Base-by-base conservation (phyloP, 2,888 invertebrate species). In the Cephus sareptanus region DNA sequence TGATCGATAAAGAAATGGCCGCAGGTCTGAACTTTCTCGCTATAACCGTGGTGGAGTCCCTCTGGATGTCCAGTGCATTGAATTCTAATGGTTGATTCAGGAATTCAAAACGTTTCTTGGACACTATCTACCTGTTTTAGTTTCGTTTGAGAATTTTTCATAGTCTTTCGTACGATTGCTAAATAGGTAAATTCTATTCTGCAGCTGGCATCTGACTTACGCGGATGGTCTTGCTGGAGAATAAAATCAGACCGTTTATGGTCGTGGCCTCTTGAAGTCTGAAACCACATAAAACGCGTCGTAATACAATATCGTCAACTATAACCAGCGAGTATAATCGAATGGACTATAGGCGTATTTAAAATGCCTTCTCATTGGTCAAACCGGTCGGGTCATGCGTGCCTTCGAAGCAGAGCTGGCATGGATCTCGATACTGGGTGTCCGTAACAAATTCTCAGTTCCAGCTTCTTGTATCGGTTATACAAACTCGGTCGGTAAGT, bases 361-460 rank as follows among this genome's bases (percentile, higher is more conserved):
- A 68, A 81, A 78, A 75, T 70, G 74, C 76, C 75, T 34, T 75
- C 74, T 82, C 81, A 78, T 81, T 75, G 77, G 79, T 77, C 74
- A 79, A 76, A 77, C 79, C 79, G 71, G 74, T 69, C 74, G 40
- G 34, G 73, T 76, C 79, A 34, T 33, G 74, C 75, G 75, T 76
- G 73, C 71, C 70, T n/a, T 68, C 37, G 75, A 35, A 73, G 56
- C 77, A 70, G 13, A n/a, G 15, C 15, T 34, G 33, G 77, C 37
- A n/a, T 12, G 30, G 71, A 33, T 71, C 71, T 71, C 33, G 31
- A 71, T 71, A 71, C 71, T 33, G 71, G 71, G 71, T 71, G 71
- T 33, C 71, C 33, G 6, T 31, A 33, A 33, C 71, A 34, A 71
- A 71, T 23, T 56, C 56, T 23, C 56, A 56, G 23, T 23, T 56